Evolutionary conservation across 2,888 invertebrate species (phyloP).

Genomic region (Drosophila helvetica): DNA sequence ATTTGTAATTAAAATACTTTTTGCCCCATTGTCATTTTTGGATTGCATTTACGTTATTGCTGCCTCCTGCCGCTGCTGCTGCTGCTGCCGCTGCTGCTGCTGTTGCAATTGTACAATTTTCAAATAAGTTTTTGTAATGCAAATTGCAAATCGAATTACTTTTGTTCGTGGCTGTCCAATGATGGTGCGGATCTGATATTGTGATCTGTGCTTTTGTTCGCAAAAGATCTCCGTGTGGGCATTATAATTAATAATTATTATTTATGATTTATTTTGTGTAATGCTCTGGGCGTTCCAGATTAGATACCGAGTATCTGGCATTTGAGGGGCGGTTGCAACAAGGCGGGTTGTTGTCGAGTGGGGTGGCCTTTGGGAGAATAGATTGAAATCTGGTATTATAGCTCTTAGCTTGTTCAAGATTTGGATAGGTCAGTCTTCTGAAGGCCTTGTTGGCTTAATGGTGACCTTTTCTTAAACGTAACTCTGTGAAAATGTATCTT

Average conservation of each 20-base stretch:
- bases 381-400: neutral
- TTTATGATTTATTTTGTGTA: slow-evolving; percentile 61
- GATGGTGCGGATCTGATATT: slow-evolving; percentile 6
- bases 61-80: neutral
- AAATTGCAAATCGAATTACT: slow-evolving; percentile 40
- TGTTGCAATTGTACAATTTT: slow-evolving; percentile 47
- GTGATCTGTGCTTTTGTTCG: slow-evolving; percentile 33
- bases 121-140: slow-evolving; percentile 49
- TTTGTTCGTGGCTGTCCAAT: slow-evolving; percentile 21
- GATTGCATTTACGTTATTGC: slow-evolving; percentile 10
- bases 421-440: neutral
- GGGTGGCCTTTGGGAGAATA: slow-evolving; percentile 5
- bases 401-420: neutral
- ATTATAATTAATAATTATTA: slow-evolving; percentile 52
- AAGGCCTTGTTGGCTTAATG: neutral
- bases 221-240: slow-evolving; percentile 39
- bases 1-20: slow-evolving; percentile 60
- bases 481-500: too few species aligned
- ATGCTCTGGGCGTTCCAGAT: slow-evolving; percentile 30
- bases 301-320: slow-evolving; percentile 8
- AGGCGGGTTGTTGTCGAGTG: slow-evolving; percentile 2
- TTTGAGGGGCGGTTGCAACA: slow-evolving; percentile 19
- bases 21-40: slow-evolving; percentile 54
- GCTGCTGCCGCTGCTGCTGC: neutral
- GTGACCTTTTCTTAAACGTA: neutral